phyloP scores from a whole-genome alignment of 1,140 invertebrate species.

The Orchesella cincta region DNA sequence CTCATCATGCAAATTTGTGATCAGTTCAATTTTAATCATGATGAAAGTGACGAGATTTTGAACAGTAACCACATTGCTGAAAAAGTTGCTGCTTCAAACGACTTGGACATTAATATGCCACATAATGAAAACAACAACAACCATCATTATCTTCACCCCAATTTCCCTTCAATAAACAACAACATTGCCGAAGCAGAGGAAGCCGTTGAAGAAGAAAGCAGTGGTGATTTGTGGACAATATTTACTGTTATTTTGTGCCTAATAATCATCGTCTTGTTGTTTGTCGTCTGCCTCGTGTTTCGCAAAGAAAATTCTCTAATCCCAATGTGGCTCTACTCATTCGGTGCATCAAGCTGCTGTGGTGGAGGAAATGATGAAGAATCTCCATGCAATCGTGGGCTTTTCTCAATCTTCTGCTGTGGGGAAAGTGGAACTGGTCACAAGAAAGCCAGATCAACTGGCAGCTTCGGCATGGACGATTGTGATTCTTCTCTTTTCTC shows the following conservation, averaged over 20 bases:
- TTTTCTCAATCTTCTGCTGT: slow-evolving; percentile 1
- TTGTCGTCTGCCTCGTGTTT: not conserved
- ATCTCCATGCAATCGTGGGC: too few species aligned
- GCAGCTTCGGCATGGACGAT: slow-evolving; percentile 62
- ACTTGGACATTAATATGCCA: not conserved
- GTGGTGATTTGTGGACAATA: slow-evolving; percentile 20
- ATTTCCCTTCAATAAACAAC: slow-evolving; percentile 13
- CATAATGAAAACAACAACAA: not conserved
- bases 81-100: slow-evolving; percentile 25
- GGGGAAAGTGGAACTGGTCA: slow-evolving; percentile 18
- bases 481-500: slow-evolving; percentile 89
- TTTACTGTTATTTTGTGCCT: slow-evolving; percentile 2
- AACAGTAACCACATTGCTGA: slow-evolving; percentile 42
- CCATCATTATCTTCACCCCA: not conserved
- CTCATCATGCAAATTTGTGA: slow-evolving; percentile 34
- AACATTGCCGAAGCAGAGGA: not conserved
- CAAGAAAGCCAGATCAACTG: slow-evolving; percentile 58
- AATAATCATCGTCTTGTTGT: not conserved
- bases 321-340: not conserved
- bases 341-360: not conserved
- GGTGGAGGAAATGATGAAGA: not conserved
- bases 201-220: not conserved
- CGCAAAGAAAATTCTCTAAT: slow-evolving; percentile 4
- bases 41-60: slow-evolving; percentile 8
- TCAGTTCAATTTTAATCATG: slow-evolving; percentile 18